Conservation (phyloP, 2,888 invertebrate genomes). For the Epiblema foenella region DNA sequence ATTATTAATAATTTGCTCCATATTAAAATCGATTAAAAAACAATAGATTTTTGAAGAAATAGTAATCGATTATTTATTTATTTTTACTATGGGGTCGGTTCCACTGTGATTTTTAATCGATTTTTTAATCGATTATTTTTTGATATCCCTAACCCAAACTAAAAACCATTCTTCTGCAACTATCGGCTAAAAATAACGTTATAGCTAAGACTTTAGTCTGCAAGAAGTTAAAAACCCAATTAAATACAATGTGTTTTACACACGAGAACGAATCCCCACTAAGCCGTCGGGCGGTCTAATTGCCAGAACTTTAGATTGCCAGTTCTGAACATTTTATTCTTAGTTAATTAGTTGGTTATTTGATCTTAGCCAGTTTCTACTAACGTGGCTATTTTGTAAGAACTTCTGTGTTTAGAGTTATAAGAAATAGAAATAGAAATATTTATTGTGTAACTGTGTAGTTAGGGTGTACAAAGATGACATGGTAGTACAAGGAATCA, state of each 20-base stretch:
- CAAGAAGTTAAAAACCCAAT: conserved; percentile 19
- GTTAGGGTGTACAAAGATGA: too few species aligned
- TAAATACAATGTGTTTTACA: conserved; percentile 10
- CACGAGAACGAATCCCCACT: conserved; percentile 11
- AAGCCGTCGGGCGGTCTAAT: conserved; percentile 15
- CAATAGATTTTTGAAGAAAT: too few species aligned
- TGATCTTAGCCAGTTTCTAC: conserved; percentile 19
- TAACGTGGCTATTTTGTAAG: conserved; percentile 1
- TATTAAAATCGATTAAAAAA: too few species aligned
- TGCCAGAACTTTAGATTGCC: conserved; percentile 34
- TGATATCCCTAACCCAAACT: too few species aligned
- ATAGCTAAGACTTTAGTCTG: not conserved
- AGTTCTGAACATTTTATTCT: conserved; percentile 23
- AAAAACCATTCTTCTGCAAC: too few species aligned
- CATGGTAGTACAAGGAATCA: too few species aligned
- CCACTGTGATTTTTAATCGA: too few species aligned
- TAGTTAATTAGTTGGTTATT: conserved; percentile 28
- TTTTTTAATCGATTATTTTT: too few species aligned
- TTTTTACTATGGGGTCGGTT: too few species aligned
- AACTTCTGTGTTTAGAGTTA: not conserved
- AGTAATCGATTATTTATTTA: too few species aligned
- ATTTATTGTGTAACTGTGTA: too few species aligned
- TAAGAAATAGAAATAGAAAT: not conserved
- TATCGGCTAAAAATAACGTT: not conserved
- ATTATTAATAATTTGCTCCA: too few species aligned